A percentile compares a stretch with the other conserved stretches of the same genome.
phyloP scores from a whole-genome alignment of 1,140 invertebrate genomes.

The Drosophila kohkoa region DNA sequence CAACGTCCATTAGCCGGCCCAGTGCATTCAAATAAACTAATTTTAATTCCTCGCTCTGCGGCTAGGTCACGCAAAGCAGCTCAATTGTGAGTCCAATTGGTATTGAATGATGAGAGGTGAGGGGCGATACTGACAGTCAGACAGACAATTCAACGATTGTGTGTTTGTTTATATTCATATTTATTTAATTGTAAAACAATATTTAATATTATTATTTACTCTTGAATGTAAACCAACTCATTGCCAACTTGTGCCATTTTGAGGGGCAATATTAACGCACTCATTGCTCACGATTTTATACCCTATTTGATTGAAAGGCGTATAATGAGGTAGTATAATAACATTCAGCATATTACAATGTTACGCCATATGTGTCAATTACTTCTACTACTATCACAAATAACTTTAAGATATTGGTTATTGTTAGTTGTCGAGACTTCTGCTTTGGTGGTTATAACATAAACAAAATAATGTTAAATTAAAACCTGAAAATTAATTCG shows the following conservation, averaged over 20 bases:
- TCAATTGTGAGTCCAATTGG: slow-evolving; percentile 70
- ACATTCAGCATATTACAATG: no score
- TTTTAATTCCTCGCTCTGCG: slow-evolving; percentile 75
- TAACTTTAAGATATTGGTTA: no score
- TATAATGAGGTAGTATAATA: no score
- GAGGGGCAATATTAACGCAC: no score
- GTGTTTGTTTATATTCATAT: slow-evolving; percentile 34
- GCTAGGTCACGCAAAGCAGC: slow-evolving; percentile 69
- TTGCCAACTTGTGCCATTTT: slow-evolving; percentile 20
- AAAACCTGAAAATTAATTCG: no score
- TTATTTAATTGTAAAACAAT: slow-evolving; percentile 50
- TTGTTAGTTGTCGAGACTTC: no score
- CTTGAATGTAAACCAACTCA: neutral
- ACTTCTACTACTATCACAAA: no score
- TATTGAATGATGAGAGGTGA: neutral
- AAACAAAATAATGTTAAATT: no score
- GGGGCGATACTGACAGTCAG: neutral
- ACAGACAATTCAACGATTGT: slow-evolving; percentile 3
- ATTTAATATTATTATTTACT: slow-evolving; percentile 25
- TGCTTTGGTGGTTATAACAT: no score
- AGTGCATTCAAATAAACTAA: slow-evolving; percentile 75
- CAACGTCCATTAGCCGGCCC: slow-evolving; percentile 54
- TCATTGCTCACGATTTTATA: no score
- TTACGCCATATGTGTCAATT: no score
- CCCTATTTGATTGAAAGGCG: no score